phyloP scores from a whole-genome alignment of 2,797 vertebrate species.

The Brotula barbata region DNA sequence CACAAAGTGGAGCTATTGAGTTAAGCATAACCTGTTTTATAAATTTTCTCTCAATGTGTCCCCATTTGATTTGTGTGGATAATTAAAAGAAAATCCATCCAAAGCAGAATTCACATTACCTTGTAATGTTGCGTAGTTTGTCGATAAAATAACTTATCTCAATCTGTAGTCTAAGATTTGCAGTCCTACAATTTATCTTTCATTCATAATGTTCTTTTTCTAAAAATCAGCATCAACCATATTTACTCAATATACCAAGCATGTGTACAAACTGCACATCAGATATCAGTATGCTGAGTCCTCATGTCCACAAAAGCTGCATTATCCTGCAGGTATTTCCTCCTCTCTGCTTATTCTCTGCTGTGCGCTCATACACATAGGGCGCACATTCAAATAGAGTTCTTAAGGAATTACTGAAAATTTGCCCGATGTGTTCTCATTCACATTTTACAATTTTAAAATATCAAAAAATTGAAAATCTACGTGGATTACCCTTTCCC shows the following conservation, averaged over 20 bases:
- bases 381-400: no score
- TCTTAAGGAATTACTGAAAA: neutral
- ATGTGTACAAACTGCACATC: neutral
- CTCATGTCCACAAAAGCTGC: neutral
- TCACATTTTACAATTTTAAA: no score
- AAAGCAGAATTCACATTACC: constrained; percentile 23
- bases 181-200: no score
- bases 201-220: no score
- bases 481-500: no score
- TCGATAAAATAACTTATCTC: no score
- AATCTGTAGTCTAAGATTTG: no score
- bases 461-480: no score
- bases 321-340: neutral
- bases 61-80: neutral
- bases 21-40: constrained; percentile 27
- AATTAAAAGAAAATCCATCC: constrained; percentile 57
- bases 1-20: constrained; percentile 66
- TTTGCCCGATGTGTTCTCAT: no score
- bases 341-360: neutral
- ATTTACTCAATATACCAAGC: no score
- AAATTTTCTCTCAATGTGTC: constrained; percentile 53
- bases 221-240: no score
- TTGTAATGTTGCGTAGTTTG: neutral
- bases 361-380: neutral
- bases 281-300: neutral